Conservation (phyloP, 2,113 vertebrate genomes). For the Anas platyrhynchos region DNA sequence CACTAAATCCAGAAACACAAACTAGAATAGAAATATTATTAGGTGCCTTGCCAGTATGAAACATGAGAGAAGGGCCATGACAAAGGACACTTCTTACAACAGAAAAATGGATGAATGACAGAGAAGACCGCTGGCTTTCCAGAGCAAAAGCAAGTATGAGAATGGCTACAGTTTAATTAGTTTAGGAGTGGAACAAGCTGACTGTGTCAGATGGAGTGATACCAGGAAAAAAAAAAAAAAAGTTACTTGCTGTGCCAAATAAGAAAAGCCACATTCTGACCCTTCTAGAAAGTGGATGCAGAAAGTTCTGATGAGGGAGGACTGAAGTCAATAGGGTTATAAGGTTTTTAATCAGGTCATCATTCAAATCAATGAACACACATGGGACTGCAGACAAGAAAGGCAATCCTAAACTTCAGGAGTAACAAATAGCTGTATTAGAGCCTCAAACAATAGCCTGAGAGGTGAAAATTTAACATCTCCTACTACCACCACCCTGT, state of each 20-base stretch:
- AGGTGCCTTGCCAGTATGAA: not conserved
- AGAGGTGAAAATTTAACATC: not conserved
- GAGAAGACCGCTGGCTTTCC: not conserved
- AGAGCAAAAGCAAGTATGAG: accelerated
- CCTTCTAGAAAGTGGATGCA: not conserved
- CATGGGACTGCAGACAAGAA: not conserved
- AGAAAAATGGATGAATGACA: not conserved
- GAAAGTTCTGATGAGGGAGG: not conserved
- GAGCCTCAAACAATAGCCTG: not conserved
- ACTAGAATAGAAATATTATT: not conserved
- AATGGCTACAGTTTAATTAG: not conserved
- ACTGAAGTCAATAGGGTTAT: not conserved
- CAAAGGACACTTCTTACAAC: accelerated
- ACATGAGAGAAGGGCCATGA: accelerated
- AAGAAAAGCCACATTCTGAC: not conserved
- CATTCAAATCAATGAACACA: not conserved
- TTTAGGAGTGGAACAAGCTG: not conserved
- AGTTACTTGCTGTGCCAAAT: not conserved
- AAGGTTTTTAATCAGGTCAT: not conserved
- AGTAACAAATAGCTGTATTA: not conserved
- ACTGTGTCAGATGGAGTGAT: not conserved
- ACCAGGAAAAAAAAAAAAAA: not conserved
- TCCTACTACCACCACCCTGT: not conserved
- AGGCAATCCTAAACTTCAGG: not conserved
- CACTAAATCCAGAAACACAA: not conserved